phyloP scores from a whole-genome alignment of 2,797 vertebrate genomes.

The Liparis tanakae region DNA sequence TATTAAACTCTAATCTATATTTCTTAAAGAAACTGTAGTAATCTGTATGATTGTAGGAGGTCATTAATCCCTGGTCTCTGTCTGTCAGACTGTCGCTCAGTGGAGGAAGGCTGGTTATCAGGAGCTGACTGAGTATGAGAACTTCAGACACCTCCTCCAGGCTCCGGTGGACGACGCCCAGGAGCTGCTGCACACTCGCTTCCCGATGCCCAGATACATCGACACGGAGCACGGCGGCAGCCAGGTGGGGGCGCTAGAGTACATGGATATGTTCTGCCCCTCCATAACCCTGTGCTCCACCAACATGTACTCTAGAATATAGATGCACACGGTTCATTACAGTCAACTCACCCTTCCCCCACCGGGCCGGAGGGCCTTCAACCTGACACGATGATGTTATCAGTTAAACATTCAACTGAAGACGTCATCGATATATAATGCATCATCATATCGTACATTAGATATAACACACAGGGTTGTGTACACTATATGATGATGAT shows the following conservation, averaged over 20 bases:
- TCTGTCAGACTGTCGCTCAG: conserved; percentile 91
- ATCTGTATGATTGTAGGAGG: neutral
- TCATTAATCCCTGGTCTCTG: neutral
- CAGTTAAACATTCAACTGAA: no score
- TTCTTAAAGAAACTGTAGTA: neutral
- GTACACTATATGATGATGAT: neutral
- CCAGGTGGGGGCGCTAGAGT: conserved; percentile 82
- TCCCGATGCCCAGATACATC: conserved; percentile 97
- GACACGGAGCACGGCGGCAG: conserved; percentile 98
- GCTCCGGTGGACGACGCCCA: conserved; percentile 95
- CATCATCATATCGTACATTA: neutral
- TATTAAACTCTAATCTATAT: neutral
- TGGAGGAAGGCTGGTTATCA: conserved; percentile 97
- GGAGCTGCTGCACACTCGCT: conserved; percentile 95
- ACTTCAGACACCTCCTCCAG: conserved; percentile 94
- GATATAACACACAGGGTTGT: neutral
- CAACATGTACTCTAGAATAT: no score
- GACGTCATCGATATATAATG: no score
- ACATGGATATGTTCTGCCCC: neutral
- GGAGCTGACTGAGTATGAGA: conserved; percentile 95
- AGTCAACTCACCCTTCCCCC: no score
- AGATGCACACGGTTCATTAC: no score
- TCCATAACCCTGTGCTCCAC: no score
- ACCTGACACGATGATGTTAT: no score
- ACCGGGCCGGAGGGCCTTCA: no score